Evolutionary conservation across 2,113 vertebrate species (phyloP).

Genomic region (Gymnarchus niloticus): DNA sequence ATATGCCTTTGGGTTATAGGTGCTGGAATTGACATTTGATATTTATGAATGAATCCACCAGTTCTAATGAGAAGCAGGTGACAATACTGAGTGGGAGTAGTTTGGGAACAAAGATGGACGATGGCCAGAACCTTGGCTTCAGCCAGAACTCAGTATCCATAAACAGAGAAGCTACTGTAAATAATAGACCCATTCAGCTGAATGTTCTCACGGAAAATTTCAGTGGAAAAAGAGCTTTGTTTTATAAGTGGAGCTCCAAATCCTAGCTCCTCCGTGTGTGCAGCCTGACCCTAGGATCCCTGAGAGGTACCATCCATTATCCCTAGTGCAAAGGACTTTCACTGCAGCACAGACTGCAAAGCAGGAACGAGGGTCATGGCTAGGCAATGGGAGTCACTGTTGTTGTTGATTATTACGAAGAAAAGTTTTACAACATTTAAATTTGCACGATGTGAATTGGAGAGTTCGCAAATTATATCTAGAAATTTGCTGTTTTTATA

Average conservation of each 20-base stretch:
- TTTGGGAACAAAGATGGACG: not conserved
- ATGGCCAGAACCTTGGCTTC: not conserved
- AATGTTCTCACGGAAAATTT: not conserved
- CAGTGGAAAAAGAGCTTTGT: not conserved
- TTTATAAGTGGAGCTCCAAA: not conserved
- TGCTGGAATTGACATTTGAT: not conserved
- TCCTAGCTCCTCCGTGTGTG: not conserved
- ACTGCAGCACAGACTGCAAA: not conserved
- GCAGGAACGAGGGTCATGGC: not conserved
- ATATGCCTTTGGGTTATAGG: not conserved
- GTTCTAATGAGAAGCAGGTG: not conserved
- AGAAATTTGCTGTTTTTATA: not conserved
- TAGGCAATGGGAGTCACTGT: not conserved
- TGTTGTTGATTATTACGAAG: not conserved
- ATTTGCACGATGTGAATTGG: not conserved
- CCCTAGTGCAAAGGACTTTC: not conserved
- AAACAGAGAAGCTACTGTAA: not conserved
- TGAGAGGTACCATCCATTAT: not conserved
- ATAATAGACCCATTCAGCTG: not conserved
- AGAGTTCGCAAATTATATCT: not conserved
- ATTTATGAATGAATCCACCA: constrained; percentile 9
- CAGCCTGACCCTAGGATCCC: not conserved
- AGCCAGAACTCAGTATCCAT: not conserved
- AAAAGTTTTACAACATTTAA: not conserved
- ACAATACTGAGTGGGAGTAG: not conserved